Conservation (phyloP, 2,797 vertebrate species). For the Tenualosa ilisha region DNA sequence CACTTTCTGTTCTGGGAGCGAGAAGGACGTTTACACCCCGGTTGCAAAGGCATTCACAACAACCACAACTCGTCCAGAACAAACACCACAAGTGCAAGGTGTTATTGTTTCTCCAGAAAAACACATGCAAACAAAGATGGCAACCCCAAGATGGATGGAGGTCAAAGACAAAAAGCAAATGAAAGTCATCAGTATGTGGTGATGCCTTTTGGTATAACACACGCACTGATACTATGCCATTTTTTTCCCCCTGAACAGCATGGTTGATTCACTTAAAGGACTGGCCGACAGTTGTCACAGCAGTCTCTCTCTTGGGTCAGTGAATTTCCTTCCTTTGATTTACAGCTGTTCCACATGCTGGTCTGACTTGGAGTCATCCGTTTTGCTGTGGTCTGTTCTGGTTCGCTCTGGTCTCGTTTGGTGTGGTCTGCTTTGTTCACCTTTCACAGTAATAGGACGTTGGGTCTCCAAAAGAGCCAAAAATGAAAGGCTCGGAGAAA, state of each 20-base stretch:
- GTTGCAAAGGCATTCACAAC: slow-evolving; percentile 15
- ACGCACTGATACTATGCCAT: background rate
- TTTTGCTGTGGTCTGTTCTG: background rate
- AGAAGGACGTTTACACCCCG: slow-evolving; percentile 26
- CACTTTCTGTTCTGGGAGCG: background rate
- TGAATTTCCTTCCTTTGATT: background rate
- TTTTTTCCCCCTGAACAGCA: background rate
- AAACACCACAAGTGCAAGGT: background rate
- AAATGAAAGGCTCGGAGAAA: slow-evolving; percentile 52
- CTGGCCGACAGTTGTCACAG: background rate
- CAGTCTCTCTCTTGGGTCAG: background rate
- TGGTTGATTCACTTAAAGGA: background rate
- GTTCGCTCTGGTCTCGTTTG: background rate
- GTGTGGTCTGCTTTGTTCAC: slow-evolving; percentile 15
- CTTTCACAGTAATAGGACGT: background rate
- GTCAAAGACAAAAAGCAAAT: background rate
- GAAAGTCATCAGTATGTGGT: background rate
- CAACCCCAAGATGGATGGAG: slow-evolving; percentile 1
- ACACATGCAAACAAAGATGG: background rate
- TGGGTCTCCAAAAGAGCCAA: background rate
- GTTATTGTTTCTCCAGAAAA: slow-evolving; percentile 15
- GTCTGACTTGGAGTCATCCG: background rate
- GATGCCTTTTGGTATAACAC: background rate
- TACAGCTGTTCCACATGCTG: background rate
- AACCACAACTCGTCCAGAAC: background rate